These are phyloP conservation scores for Caenorhabditis auriculariae DNA, from an alignment of 2,888 invertebrate genomes.

Conservation along the genomic window DNA sequence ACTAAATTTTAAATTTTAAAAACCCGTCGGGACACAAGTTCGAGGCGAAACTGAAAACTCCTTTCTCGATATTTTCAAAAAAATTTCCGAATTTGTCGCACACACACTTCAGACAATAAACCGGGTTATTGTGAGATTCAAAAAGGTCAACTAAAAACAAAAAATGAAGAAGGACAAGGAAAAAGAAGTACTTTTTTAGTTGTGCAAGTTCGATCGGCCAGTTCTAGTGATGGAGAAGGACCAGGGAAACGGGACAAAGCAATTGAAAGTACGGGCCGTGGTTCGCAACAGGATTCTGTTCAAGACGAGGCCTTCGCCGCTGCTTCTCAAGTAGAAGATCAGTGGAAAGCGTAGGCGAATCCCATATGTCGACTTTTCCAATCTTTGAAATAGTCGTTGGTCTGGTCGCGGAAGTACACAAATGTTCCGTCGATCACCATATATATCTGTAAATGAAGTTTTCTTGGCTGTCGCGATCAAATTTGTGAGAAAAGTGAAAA, in stretches of 20 bases:
- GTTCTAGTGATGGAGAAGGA: constrained; percentile 24
- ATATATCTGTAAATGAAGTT: not conserved
- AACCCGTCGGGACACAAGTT: no score
- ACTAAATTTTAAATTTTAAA: no score
- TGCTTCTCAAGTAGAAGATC: constrained; percentile 18
- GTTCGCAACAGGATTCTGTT: constrained; percentile 36
- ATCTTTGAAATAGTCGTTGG: not conserved
- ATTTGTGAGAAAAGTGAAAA: no score
- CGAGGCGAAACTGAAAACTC: no score
- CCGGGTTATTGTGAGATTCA: no score
- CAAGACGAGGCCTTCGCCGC: constrained; percentile 42
- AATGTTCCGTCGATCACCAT: not conserved
- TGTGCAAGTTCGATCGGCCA: constrained; percentile 35
- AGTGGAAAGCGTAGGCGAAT: not conserved
- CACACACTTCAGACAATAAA: no score
- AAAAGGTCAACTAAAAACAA: no score
- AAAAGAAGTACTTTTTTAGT: constrained; percentile 12
- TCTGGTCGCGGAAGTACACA: not conserved
- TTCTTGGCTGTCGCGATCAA: no score
- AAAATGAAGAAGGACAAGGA: not conserved
- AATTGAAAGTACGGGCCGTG: constrained; percentile 26
- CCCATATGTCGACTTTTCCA: not conserved
- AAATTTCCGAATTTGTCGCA: no score
- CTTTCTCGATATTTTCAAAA: no score
- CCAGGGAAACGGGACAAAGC: constrained; percentile 12